Percentiles rank a stretch among this genome's conserved stretches.
phyloP scores from a whole-genome alignment of 2,888 invertebrate species.

The Barypeithes pellucidus region DNA sequence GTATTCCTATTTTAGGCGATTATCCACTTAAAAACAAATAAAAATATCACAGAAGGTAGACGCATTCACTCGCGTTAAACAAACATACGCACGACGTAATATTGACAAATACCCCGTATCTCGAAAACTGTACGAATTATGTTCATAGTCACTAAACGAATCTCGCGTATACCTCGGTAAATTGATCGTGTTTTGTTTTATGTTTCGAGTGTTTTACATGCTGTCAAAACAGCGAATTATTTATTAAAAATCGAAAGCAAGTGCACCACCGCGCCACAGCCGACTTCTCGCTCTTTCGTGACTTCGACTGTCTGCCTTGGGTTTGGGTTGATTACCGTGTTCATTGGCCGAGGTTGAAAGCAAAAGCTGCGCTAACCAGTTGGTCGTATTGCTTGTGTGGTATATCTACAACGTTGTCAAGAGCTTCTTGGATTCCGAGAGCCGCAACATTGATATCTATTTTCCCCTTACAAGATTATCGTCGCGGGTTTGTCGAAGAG shows the following conservation, averaged over 20 bases:
- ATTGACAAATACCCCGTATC: constrained; percentile 33
- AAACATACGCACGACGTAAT: constrained; percentile 45
- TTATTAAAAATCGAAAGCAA: constrained; percentile 46
- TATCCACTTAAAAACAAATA: constrained; percentile 46
- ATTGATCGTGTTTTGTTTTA: constrained; percentile 16
- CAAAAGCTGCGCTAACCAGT: constrained; percentile 51
- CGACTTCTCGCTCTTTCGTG: constrained; percentile 46
- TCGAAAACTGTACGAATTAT: constrained; percentile 32
- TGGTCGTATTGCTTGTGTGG: constrained; percentile 28
- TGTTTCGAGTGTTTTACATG: constrained; percentile 39
- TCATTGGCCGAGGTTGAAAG: constrained; percentile 51
- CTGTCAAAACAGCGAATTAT: constrained; percentile 30
- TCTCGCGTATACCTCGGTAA: constrained; percentile 21
- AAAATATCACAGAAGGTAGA: constrained; percentile 52
- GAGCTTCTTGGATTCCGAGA: not conserved
- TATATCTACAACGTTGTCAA: constrained; percentile 25
- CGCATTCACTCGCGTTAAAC: constrained; percentile 46
- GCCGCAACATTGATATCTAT: not conserved
- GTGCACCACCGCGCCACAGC: constrained; percentile 50
- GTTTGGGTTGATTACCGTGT: constrained; percentile 38
- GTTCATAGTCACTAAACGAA: constrained; percentile 40
- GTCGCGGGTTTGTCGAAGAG: too few species aligned
- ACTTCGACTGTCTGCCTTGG: constrained; percentile 49
- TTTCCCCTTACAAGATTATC: too few species aligned
- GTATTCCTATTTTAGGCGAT: constrained; percentile 39